Conservation (phyloP, 2,113 vertebrate species). For the Lophura nycthemera region DNA sequence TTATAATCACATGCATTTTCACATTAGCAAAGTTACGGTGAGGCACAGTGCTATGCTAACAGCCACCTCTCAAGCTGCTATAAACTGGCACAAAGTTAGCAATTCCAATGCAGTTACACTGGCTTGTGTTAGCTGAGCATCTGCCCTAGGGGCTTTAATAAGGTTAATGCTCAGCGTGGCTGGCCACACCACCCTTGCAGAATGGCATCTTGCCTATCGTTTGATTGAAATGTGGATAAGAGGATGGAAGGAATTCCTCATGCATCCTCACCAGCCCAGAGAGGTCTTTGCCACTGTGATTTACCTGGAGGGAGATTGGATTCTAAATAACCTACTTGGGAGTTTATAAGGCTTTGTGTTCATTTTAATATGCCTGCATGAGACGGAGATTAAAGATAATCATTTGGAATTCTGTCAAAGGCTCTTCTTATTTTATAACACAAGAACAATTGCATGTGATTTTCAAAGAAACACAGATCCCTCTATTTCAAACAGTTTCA, state of each 20-base stretch:
- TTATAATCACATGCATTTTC: rapidly evolving
- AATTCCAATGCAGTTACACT: neutral
- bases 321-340: conserved; percentile 44
- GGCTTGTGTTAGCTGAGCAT: neutral
- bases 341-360: conserved; percentile 50
- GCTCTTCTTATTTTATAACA: conserved; percentile 63
- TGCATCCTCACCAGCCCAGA: conserved; percentile 26
- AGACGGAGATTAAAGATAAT: conserved; percentile 57
- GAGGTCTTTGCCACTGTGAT: conserved; percentile 23
- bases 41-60: rapidly evolving
- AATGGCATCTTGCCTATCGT: neutral
- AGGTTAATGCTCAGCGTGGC: neutral
- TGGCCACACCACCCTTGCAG: neutral
- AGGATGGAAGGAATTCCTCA: conserved; percentile 14
- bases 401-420: conserved; percentile 70
- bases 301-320: conserved; percentile 44
- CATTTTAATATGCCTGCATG: conserved; percentile 48
- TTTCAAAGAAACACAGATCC: conserved; percentile 75
- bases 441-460: conserved; percentile 76
- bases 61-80: neutral
- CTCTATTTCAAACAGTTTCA: conserved; percentile 65
- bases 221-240: neutral
- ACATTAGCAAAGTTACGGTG: rapidly evolving
- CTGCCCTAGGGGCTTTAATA: neutral
- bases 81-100: neutral